These are phyloP conservation scores for Zaprionus obscuricornis DNA, from an alignment of 2,888 invertebrate genomes.

Conservation along the genomic window DNA sequence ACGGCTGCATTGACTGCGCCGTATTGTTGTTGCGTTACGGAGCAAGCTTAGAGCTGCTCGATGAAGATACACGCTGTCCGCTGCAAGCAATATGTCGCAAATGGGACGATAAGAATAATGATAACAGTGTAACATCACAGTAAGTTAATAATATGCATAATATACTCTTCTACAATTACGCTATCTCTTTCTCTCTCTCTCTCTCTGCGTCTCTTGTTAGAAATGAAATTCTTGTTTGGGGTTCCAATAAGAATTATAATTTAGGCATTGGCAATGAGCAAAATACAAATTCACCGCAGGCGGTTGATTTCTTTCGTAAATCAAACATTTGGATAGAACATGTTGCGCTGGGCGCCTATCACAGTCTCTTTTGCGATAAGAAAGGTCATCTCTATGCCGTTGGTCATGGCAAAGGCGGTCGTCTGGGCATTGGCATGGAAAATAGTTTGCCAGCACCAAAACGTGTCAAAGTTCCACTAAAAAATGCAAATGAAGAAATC, in stretches of 20 bases:
- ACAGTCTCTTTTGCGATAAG: constrained; percentile 80
- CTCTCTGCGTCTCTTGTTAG: too few relatives aligned
- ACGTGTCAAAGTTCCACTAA: constrained; percentile 75
- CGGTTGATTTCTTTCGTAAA: constrained; percentile 88
- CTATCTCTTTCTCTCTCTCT: background rate
- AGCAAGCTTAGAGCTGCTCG: constrained; percentile 77
- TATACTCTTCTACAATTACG: background rate
- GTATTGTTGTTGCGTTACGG: constrained; percentile 88
- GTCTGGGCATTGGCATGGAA: constrained; percentile 87
- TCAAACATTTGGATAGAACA: constrained; percentile 86
- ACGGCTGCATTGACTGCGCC: constrained; percentile 91
- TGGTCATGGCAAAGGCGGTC: constrained; percentile 91
- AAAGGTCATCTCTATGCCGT: constrained; percentile 87
- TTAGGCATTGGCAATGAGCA: constrained; percentile 90
- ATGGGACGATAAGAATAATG: constrained; percentile 83
- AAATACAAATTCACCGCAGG: constrained; percentile 86
- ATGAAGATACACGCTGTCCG: constrained; percentile 79
- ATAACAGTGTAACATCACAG: constrained; percentile 49
- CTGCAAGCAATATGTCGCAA: constrained; percentile 80
- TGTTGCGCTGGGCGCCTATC: constrained; percentile 84
- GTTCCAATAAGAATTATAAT: constrained; percentile 92
- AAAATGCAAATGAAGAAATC: constrained; percentile 74
- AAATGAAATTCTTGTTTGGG: constrained; percentile 91
- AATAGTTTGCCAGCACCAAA: constrained; percentile 82
- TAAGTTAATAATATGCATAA: constrained; percentile 30